Evolutionary conservation across 2,797 vertebrate species (phyloP), one percentile per base, ranked within the genome.

Genomic region (Hozukius guyotensis): DNA sequence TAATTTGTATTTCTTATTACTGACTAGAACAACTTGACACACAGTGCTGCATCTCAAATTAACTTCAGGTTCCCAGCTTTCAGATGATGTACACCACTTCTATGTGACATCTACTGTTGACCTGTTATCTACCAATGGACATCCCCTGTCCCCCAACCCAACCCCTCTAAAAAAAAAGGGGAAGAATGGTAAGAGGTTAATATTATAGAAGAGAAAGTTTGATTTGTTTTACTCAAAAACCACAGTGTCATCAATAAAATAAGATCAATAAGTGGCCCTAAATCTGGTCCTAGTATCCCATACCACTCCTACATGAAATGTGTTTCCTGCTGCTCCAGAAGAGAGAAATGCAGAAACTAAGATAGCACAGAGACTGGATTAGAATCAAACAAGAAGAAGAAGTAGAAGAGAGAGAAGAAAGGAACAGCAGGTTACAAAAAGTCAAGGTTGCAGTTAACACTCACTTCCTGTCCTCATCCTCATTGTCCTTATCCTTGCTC

Each of bases 391-490:
- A 24, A 57, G 16, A n/a, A 6, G 29, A 24, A 31, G 2, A 3
- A 24, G 22, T 8, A 56, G 55, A 53, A 16, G 7, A 24, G 55
- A 18, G 49, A 24, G 2, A 57, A 60, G 29, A 18, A 52, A 34
- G 25, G 34, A 64, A 42, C 61, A 20, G 7, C 12, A 56, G 31
- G n/a, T 38, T 38, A 82, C 2, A 36, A 56, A 72, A 32, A 72
- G 66, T 10, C 9, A 5, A 80, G 67, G n/a, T 34, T 65, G 68
- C 62, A 73, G 11, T 60, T 64, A 80, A 83, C 68, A 72, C 69
- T 78, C 72, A 55, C 67, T 78, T 73, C 75, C 12, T 32, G 42
- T 80, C 66, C 72, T 67, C 46, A 72, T 49, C 59, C 68, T 71
- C 60, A 66, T 8, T 12, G 62, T 27, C 59, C 52, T 62, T 36